phyloP scores from a whole-genome alignment of 2,888 invertebrate species.

The Epiblema foenella region DNA sequence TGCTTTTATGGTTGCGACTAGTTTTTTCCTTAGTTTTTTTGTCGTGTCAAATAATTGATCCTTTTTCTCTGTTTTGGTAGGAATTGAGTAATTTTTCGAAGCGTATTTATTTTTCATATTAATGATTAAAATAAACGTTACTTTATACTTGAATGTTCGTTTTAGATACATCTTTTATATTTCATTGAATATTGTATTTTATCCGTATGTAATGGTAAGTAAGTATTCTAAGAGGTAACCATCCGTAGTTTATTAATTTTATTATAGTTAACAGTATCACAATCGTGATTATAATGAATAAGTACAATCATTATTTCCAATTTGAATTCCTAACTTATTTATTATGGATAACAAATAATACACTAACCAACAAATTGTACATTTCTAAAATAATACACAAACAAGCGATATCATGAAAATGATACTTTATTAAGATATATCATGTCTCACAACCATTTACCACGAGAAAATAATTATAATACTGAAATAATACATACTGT shows the following conservation, averaged over 20 bases:
- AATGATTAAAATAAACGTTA: too few relatives aligned
- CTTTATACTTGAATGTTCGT: too few relatives aligned
- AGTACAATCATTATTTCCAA: constrained; percentile 48
- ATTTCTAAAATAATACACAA: constrained; percentile 3
- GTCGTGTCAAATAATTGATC: too few relatives aligned
- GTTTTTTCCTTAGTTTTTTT: too few relatives aligned
- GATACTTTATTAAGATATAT: constrained; percentile 47
- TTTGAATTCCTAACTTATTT: constrained; percentile 37
- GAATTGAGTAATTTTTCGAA: too few relatives aligned
- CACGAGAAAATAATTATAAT: constrained; percentile 52
- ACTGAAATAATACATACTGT: constrained; percentile 37
- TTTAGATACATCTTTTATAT: too few relatives aligned
- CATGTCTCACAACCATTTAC: constrained; percentile 71
- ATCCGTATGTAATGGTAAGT: too few relatives aligned
- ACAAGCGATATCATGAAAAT: constrained; percentile 7
- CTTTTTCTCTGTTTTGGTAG: too few relatives aligned
- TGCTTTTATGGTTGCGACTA: too few relatives aligned
- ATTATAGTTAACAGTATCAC: constrained; percentile 59
- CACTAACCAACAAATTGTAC: constrained; percentile 1
- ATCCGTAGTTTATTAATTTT: constrained; percentile 13
- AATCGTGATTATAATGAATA: constrained; percentile 65
- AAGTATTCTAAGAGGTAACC: constrained; percentile 17
- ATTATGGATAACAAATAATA: constrained; percentile 6
- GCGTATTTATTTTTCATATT: too few relatives aligned
- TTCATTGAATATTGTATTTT: too few relatives aligned